phyloP scores from a whole-genome alignment of 2,888 invertebrate species.

The Zelleria hepariella region DNA sequence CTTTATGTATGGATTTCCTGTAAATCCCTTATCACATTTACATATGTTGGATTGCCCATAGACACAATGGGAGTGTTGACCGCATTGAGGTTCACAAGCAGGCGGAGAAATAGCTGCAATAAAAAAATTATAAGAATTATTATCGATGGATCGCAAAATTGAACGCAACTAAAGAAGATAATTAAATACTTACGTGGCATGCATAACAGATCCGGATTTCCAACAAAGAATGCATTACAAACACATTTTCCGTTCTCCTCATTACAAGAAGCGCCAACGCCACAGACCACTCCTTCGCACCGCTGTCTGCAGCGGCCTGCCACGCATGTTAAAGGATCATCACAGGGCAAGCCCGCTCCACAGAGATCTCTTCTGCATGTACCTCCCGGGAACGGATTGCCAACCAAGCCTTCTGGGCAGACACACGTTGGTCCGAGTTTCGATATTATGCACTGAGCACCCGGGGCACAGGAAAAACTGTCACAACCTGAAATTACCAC shows the following conservation, averaged over 20 bases:
- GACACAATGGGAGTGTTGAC: conserved; percentile 88
- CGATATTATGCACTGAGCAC: conserved; percentile 89
- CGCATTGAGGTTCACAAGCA: conserved; percentile 84
- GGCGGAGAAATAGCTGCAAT: conserved; percentile 82
- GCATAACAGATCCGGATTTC: conserved; percentile 90
- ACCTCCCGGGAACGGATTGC: conserved; percentile 94
- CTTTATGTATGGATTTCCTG: conserved; percentile 89
- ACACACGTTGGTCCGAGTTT: conserved; percentile 89
- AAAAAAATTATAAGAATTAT: conserved; percentile 13
- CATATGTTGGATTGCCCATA: conserved; percentile 84
- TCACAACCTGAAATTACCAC: conserved; percentile 75
- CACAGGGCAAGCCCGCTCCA: conserved; percentile 82
- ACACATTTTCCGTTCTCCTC: conserved; percentile 85
- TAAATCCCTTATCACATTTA: conserved; percentile 86
- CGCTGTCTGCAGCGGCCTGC: conserved; percentile 90
- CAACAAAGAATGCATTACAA: conserved; percentile 89
- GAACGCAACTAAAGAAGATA: not conserved
- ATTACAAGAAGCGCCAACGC: conserved; percentile 90
- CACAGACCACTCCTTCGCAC: conserved; percentile 89
- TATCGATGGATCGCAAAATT: not conserved
- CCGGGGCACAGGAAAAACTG: conserved; percentile 82
- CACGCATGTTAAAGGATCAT: conserved; percentile 85
- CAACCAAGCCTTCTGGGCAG: conserved; percentile 87
- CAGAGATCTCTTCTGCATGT: conserved; percentile 86
- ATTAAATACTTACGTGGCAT: conserved; percentile 86